These are phyloP conservation scores for Eumaeus atala DNA, from an alignment of 1,140 invertebrate genomes.

Conservation along the genomic window DNA sequence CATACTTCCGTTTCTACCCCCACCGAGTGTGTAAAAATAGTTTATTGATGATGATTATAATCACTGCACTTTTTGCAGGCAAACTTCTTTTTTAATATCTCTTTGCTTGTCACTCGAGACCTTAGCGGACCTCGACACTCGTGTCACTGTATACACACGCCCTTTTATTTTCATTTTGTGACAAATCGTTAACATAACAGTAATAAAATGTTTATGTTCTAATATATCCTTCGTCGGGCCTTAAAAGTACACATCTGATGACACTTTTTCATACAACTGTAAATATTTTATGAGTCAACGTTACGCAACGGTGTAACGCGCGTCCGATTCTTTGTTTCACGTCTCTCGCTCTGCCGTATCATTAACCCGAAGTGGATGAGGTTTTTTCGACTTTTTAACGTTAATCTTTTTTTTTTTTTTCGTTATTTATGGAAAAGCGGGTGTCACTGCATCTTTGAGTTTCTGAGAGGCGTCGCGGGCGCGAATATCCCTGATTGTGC, in stretches of 20 bases:
- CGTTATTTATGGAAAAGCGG: conserved; percentile 59
- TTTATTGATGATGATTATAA: too few relatives aligned
- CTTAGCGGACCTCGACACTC: too few relatives aligned
- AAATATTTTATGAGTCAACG: background rate
- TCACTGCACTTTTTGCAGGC: too few relatives aligned
- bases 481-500: conserved; percentile 37
- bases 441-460: conserved; percentile 61
- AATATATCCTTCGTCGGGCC: background rate
- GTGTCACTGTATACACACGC: too few relatives aligned
- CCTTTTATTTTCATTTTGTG: too few relatives aligned
- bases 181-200: conserved; percentile 2
- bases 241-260: background rate
- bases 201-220: conserved; percentile 3
- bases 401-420: conserved; percentile 69
- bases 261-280: background rate
- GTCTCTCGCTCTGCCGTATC: conserved; percentile 67
- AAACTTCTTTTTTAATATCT: too few relatives aligned
- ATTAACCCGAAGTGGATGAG: conserved; percentile 70
- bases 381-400: conserved; percentile 66
- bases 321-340: conserved; percentile 62
- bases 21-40: too few relatives aligned
- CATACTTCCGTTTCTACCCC: too few relatives aligned
- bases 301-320: conserved; percentile 44
- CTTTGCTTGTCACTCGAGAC: too few relatives aligned
- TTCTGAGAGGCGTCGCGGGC: conserved; percentile 41